Evolutionary conservation across 2,113 vertebrate species (phyloP).

Genomic region (Cyanoramphus novaezelandiae): DNA sequence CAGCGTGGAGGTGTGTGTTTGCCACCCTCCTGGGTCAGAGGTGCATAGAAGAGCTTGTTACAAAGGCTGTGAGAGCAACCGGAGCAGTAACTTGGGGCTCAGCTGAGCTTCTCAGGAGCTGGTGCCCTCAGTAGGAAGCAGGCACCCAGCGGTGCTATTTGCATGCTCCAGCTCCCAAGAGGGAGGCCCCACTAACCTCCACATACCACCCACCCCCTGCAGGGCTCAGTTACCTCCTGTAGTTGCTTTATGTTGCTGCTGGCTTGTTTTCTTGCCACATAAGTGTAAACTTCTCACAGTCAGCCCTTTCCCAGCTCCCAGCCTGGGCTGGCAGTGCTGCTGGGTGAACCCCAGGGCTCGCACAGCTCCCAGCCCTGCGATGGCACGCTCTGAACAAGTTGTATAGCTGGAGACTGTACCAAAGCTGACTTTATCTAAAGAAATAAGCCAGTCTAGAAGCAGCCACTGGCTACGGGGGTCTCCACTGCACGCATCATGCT

Average conservation of each 20-base stretch:
- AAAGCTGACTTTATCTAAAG: not conserved
- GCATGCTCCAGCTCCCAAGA: not conserved
- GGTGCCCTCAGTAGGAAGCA: not conserved
- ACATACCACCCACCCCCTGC: not conserved
- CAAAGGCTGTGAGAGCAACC: not conserved
- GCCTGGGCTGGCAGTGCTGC: fast-evolving
- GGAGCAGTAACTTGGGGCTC: not conserved
- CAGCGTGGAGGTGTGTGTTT: not conserved
- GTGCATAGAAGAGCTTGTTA: not conserved
- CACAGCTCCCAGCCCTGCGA: fast-evolving
- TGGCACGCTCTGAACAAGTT: fast-evolving
- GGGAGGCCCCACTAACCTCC: not conserved
- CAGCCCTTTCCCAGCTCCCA: not conserved
- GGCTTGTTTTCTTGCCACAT: not conserved
- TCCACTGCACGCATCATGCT: fast-evolving
- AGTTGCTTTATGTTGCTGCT: conserved; percentile 20
- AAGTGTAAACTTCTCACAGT: not conserved
- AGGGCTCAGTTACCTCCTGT: conserved; percentile 19
- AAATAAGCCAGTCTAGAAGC: not conserved
- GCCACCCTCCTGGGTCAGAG: not conserved
- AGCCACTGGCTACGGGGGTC: not conserved
- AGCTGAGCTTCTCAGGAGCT: not conserved
- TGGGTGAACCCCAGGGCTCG: fast-evolving
- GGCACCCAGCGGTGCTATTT: not conserved
- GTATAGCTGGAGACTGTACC: not conserved